phyloP scores from a whole-genome alignment of 2,113 vertebrate species.

The Podilymbus podiceps region DNA sequence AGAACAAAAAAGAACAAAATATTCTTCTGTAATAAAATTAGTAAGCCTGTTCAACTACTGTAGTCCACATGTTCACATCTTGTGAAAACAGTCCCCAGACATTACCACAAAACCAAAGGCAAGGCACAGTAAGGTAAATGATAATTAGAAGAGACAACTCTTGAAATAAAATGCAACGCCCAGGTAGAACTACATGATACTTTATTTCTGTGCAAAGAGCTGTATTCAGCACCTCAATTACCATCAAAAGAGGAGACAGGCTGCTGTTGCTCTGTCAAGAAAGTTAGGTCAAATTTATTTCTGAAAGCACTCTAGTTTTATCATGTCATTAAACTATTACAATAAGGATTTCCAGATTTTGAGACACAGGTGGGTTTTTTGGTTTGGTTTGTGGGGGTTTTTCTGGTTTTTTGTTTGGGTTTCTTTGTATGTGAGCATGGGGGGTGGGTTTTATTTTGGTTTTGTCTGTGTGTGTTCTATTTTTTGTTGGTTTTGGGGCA shows the following conservation, averaged over 20 bases:
- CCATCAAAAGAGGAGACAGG: neutral
- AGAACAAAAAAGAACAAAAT: too few relatives aligned
- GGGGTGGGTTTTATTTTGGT: too few relatives aligned
- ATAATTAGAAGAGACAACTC: accelerated
- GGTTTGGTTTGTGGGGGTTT: too few relatives aligned
- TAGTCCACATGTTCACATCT: neutral
- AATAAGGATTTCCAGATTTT: neutral
- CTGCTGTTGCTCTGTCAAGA: neutral
- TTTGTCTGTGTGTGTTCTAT: too few relatives aligned
- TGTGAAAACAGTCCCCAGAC: neutral
- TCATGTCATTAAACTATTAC: neutral
- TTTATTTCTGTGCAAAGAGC: neutral
- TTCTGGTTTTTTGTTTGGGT: too few relatives aligned
- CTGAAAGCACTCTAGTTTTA: neutral
- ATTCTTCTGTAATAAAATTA: neutral
- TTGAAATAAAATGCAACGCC: neutral
- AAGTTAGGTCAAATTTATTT: neutral
- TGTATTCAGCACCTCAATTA: neutral
- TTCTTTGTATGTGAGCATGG: too few relatives aligned
- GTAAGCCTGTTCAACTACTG: neutral
- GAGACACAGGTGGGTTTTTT: neutral
- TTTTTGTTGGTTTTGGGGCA: too few relatives aligned
- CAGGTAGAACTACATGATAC: neutral
- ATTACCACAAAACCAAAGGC: neutral
- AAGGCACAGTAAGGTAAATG: neutral